These are phyloP conservation scores for Scrobipalpa costella DNA, from an alignment of 2,888 invertebrate species.

Conservation along the genomic window DNA sequence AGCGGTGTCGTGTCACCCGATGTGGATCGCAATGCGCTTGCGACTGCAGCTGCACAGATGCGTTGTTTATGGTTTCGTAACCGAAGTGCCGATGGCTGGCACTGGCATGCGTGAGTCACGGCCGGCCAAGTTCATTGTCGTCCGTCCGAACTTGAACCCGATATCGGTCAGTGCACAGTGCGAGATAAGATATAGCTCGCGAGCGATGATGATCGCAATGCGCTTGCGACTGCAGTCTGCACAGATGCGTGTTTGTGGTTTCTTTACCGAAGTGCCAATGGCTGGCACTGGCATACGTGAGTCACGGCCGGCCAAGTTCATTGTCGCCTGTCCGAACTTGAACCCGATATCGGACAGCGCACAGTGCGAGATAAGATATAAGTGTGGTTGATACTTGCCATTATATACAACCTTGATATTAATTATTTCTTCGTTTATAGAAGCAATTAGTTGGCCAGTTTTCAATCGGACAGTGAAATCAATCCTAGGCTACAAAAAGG, in stretches of 20 bases:
- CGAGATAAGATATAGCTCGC: conserved; percentile 44
- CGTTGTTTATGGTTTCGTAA: conserved; percentile 77
- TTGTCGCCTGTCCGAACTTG: conserved; percentile 78
- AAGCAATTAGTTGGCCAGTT: conserved; percentile 31
- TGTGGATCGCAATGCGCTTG: conserved; percentile 32
- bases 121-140: conserved; percentile 80
- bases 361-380: conserved; percentile 51
- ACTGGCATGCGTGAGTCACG: conserved; percentile 71
- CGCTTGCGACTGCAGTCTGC: conserved; percentile 30
- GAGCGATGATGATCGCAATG: conserved; percentile 30
- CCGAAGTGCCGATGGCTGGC: conserved; percentile 50
- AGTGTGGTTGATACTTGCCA: too few relatives aligned
- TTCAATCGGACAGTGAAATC: too few relatives aligned
- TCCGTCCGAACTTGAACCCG: conserved; percentile 77
- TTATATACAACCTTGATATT: too few relatives aligned
- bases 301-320: conserved; percentile 57
- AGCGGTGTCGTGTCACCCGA: conserved; percentile 1
- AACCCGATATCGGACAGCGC: conserved; percentile 59
- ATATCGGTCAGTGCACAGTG: conserved; percentile 50
- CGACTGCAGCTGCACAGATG: conserved; percentile 43
- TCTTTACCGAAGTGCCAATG: conserved; percentile 61
- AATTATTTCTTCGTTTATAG: conserved; percentile 21
- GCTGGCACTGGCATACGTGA: conserved; percentile 59
- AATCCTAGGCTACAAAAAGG: too few relatives aligned
- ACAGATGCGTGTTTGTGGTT: conserved; percentile 67